Evolutionary conservation across 2,113 vertebrate genomes (phyloP), one percentile per base, ranked within the genome.

Genomic region (Pygoscelis adeliae): DNA sequence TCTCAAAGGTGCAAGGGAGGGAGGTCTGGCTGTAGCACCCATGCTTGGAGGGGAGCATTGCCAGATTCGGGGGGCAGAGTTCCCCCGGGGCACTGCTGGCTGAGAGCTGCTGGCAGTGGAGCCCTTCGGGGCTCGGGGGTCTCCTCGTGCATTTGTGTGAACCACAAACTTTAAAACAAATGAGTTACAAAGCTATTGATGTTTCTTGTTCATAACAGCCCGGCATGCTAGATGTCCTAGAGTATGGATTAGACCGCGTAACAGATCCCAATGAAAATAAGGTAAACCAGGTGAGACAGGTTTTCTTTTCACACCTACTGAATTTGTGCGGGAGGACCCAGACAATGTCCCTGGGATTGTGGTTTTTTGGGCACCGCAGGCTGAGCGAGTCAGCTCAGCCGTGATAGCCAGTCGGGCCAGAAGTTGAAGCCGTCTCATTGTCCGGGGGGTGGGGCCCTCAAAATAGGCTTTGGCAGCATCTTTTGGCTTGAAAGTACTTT

Each of bases 241-340:
- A 99, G 93, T 99, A 99, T 0, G 99, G 99, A 50, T 77, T 99
- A 89, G 98, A 99, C 50, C 98, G 99, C 7, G 98, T 98, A 50
- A 98, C 97, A 8, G 98, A 99, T 78, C 99, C 99, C 8, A 99
- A 98, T 93, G 98, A 98, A 96, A 98, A 97, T 7, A 98, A 99
- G 99, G 99, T 99, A 99, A 99, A 98, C 98, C 98, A 99, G 98
- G 99, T 99, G 97, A 88, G 98, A 55, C 66, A 30, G 52, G 27
- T 32, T 15, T 61, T 44, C 18, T 47, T 61, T 21, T 11, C 50
- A 22, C 23, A 55, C 26, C 73, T 36, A 26, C 26, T 81, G 40
- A 56, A 23, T 93, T 76, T 27, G 4, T 65, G 23, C 49, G 56
- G 49, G 18, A 91, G 72, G 50, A 65, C 22, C 4, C 80, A 70